These are phyloP conservation scores for Drosophila prostipennis DNA, from an alignment of 2,888 invertebrate genomes.

Conservation along the genomic window DNA sequence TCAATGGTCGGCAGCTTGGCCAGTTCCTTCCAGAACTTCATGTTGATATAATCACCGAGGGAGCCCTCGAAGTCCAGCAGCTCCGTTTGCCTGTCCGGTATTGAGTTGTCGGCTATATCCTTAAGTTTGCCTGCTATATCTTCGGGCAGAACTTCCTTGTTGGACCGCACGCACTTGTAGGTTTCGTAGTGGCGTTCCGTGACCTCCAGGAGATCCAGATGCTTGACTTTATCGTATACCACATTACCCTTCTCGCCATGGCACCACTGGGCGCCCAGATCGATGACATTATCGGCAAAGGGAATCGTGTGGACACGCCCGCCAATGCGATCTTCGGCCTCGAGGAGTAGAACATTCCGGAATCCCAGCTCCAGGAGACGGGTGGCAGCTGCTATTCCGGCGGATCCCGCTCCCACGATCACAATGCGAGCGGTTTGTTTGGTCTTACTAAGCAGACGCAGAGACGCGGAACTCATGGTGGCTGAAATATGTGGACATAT, in stretches of 20 bases:
- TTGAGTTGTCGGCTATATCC: conserved; percentile 82
- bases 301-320: conserved; percentile 86
- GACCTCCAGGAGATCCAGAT: conserved; percentile 70
- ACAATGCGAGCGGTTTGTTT: conserved; percentile 78
- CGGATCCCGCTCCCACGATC: conserved; percentile 83
- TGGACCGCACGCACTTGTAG: conserved; percentile 80
- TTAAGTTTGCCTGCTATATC: conserved; percentile 80
- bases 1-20: conserved; percentile 73
- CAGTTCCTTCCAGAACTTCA: conserved; percentile 73
- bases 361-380: conserved; percentile 83
- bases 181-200: conserved; percentile 77
- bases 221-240: conserved; percentile 86
- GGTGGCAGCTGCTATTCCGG: conserved; percentile 83
- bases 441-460: conserved; percentile 49
- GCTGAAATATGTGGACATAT: not conserved
- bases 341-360: conserved; percentile 86
- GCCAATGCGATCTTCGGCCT: conserved; percentile 87
- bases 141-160: conserved; percentile 82
- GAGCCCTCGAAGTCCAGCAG: conserved; percentile 79
- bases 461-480: conserved; percentile 52
- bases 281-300: conserved; percentile 86
- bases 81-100: conserved; percentile 79
- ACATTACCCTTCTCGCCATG: conserved; percentile 87
- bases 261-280: conserved; percentile 92
- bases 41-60: conserved; percentile 79